Base-by-base conservation (phyloP, 2,797 vertebrate genomes). In the Argyrosomus regius region DNA sequence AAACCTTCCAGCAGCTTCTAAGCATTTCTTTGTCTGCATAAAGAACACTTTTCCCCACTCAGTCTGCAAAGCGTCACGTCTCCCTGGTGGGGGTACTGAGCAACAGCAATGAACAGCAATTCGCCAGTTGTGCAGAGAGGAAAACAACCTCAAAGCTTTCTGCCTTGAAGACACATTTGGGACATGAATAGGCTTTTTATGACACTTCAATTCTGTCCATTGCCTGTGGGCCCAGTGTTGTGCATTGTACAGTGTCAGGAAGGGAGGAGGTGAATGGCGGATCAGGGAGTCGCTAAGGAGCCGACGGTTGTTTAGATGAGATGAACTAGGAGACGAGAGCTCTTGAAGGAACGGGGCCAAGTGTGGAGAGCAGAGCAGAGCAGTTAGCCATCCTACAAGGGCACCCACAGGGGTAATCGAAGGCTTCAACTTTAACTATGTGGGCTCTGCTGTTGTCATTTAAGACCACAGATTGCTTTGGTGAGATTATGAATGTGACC, bases 111-210 rank as follows among this genome's bases (percentile, higher is more conserved):
- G 83, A 87, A 71, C 82, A 79, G 81, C 76, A 61, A 77, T 87
- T 80, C 48, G 14, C 79, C 78, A 82, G 71, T 81, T 88, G 83
- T 82, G 81, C 58, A 58, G 54, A 78, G 62, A 79, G 48, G 58
- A 66, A 77, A 82, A 83, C 80, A 83, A 87, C 70, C 71, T 72
- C 77, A 83, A 77, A 84, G 84, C 83, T 79, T 88, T 84, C 78
- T 80, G 80, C 86, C 78, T 88, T 87, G 84, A 92, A 92, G 86
- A 93, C 88, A 75, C 85, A 72, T 91, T 81, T 78, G 91, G 89
- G 92, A 94, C 88, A 78, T 54, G 70, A 90, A 92, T 87, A 82
- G 79, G 84, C 69, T 85, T 94, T 93, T 95, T 92, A 95, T 92
- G 88, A 90, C 88, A 86, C 87, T 93, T 91, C 76, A 91, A 81